phyloP scores from a whole-genome alignment of 2,888 invertebrate species.

The Phragmatobia fuliginosa region DNA sequence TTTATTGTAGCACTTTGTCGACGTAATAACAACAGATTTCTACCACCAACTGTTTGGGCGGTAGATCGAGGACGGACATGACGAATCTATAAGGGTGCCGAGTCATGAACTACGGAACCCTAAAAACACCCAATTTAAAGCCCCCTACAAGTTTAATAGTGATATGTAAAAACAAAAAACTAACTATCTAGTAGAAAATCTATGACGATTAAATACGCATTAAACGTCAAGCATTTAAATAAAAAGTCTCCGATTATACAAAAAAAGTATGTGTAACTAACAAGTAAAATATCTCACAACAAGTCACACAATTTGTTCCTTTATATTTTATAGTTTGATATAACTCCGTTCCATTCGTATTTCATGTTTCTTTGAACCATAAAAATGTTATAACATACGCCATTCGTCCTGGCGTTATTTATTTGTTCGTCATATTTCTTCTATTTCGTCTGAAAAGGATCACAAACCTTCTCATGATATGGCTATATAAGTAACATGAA shows the following conservation, averaged over 20 bases:
- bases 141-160: no score
- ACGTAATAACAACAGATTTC: no score
- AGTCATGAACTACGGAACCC: no score
- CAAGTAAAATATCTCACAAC: not conserved
- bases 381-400: slow-evolving; percentile 22
- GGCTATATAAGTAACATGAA: slow-evolving; percentile 8
- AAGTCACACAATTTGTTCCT: not conserved
- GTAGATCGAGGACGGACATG: no score
- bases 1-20: no score
- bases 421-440: slow-evolving; percentile 12
- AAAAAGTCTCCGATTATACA: not conserved
- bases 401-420: slow-evolving; percentile 18
- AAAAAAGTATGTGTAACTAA: not conserved
- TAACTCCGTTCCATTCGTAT: slow-evolving; percentile 1
- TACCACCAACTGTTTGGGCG: no score
- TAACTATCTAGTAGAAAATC: not conserved
- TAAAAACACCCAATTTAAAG: no score
- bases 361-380: slow-evolving; percentile 24
- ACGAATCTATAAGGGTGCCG: no score
- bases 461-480: not conserved
- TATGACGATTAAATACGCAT: not conserved
- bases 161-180: no score
- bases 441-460: slow-evolving; percentile 6
- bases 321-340: slow-evolving; percentile 1
- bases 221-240: not conserved